These are phyloP conservation scores for Strigamia transsilvanica DNA, from an alignment of 2,888 invertebrate genomes.

Conservation along the genomic window DNA sequence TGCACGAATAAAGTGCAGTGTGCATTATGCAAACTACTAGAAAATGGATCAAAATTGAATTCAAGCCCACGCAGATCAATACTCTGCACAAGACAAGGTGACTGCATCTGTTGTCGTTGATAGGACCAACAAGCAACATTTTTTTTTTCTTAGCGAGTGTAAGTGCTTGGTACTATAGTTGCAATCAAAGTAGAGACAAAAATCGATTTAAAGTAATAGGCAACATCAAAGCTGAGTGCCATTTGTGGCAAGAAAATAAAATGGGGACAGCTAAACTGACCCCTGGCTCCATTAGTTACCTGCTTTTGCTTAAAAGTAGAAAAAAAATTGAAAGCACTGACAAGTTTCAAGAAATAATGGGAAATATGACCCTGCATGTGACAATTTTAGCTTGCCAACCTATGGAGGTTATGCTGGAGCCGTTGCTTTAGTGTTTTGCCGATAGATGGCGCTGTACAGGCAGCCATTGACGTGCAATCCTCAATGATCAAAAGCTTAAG, in stretches of 20 bases:
- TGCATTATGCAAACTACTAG: not conserved
- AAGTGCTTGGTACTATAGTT: not conserved
- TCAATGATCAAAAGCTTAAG: too few species aligned
- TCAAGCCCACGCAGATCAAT: not conserved
- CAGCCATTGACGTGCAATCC: too few species aligned
- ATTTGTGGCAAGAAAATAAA: slow-evolving; percentile 8
- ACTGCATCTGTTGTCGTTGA: slow-evolving; percentile 13
- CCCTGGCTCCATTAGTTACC: too few species aligned
- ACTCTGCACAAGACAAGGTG: not conserved
- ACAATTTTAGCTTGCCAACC: too few species aligned
- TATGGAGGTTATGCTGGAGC: too few species aligned
- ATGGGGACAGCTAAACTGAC: not conserved
- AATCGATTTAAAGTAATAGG: slow-evolving; percentile 34
- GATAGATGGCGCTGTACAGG: too few species aligned
- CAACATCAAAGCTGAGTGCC: slow-evolving; percentile 8
- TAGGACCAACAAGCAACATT: not conserved
- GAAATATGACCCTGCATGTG: too few species aligned
- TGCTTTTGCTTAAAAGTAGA: too few species aligned
- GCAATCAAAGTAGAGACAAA: not conserved
- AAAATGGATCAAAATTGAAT: slow-evolving; percentile 27
- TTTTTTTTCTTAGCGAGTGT: not conserved
- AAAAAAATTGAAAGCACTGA: too few species aligned
- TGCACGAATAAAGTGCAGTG: not conserved
- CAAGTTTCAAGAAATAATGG: too few species aligned
- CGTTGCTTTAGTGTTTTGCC: too few species aligned